phyloP scores from a whole-genome alignment of 2,888 invertebrate species.

The Tanypteryx hageni region DNA sequence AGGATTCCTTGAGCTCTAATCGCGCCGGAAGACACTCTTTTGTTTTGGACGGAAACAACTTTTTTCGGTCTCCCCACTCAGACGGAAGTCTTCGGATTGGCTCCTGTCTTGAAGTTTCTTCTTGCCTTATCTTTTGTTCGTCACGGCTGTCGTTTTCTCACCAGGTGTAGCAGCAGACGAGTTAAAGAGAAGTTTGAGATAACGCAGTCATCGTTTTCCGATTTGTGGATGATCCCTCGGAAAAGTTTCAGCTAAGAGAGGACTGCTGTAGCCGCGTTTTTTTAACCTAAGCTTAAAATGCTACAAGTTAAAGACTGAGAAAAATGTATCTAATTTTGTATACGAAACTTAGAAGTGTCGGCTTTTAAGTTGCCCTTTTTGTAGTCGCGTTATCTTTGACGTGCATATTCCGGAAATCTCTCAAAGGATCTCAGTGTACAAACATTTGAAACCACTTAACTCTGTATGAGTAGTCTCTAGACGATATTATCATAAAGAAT shows the following conservation, averaged over 20 bases:
- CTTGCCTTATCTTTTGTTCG: constrained; percentile 13
- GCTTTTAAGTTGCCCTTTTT: background rate
- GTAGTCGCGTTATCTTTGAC: background rate
- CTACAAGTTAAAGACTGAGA: background rate
- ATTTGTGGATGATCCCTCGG: constrained; percentile 37
- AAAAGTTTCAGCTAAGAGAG: background rate
- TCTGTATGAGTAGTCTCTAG: background rate
- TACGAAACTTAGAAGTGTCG: background rate
- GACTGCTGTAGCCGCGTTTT: background rate
- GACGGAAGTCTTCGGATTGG: constrained; percentile 21
- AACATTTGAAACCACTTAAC: constrained; percentile 25
- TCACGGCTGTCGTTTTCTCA: constrained; percentile 33
- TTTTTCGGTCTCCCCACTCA: background rate
- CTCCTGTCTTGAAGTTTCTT: constrained; percentile 27
- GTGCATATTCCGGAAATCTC: background rate
- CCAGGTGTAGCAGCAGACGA: constrained; percentile 40
- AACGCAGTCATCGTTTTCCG: constrained; percentile 37
- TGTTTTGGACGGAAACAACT: constrained; percentile 35
- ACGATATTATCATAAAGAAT: background rate
- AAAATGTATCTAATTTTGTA: background rate
- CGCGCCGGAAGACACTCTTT: constrained; percentile 38
- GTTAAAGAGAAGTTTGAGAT: constrained; percentile 32
- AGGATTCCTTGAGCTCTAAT: constrained; percentile 40
- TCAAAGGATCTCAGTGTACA: background rate
- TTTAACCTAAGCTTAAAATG: background rate